Evolutionary conservation across 2,888 invertebrate species (phyloP).

Genomic region (Drosophila antonietae): DNA sequence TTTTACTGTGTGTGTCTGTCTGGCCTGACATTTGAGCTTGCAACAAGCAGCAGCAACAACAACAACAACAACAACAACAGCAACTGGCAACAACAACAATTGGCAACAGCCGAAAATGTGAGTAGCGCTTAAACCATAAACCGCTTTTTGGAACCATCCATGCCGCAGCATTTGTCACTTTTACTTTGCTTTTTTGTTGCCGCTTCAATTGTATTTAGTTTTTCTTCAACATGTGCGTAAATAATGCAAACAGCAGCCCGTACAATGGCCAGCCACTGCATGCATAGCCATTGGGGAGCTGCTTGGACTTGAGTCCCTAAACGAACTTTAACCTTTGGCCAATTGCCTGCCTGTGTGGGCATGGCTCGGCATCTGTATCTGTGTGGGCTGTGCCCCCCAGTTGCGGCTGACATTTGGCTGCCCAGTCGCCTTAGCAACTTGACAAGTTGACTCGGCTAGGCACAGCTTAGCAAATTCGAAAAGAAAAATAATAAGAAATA

Average conservation of each 20-base stretch:
- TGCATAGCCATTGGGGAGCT: constrained; percentile 15
- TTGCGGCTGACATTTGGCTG: constrained; percentile 50
- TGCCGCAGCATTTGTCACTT: constrained; percentile 41
- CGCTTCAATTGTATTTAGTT: neutral
- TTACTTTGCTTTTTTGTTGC: constrained; percentile 25
- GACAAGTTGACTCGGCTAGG: constrained; percentile 2
- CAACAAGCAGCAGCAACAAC: constrained; percentile 43
- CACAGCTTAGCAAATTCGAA: neutral
- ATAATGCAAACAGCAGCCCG: constrained; percentile 12
- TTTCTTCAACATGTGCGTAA: constrained; percentile 45
- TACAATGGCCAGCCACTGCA: too few relatives aligned
- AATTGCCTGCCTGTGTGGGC: neutral
- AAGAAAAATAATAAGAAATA: neutral
- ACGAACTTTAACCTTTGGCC: constrained; percentile 5
- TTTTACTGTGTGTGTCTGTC: constrained; percentile 12
- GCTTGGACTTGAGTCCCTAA: constrained; percentile 25
- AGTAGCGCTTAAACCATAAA: constrained; percentile 41
- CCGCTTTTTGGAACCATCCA: constrained; percentile 43
- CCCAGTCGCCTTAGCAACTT: constrained; percentile 24
- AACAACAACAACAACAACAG: constrained; percentile 10
- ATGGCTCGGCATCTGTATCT: constrained; percentile 8
- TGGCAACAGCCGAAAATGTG: constrained; percentile 40
- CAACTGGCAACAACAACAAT: constrained; percentile 2
- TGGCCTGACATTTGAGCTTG: constrained; percentile 49
- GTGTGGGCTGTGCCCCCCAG: constrained; percentile 51